phyloP scores from a whole-genome alignment of 2,888 invertebrate species.

The Dryocosmus kuriphilus region DNA sequence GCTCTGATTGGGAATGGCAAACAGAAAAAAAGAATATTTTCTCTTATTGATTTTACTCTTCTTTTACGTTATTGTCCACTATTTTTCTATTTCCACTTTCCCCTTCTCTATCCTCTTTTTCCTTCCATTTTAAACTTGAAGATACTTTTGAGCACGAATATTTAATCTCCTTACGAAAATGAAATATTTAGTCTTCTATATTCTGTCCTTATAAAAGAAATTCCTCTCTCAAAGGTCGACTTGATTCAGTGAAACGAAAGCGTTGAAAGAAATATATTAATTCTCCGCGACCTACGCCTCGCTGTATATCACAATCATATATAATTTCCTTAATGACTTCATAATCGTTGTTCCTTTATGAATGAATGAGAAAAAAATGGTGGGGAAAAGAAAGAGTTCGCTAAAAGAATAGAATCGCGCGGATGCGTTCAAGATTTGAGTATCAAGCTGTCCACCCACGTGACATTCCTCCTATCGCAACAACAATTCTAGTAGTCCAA shows the following conservation, averaged over 20 bases:
- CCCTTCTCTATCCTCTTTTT: no score
- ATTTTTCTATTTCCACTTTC: no score
- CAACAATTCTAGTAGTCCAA: neutral
- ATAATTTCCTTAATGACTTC: neutral
- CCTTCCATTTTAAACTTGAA: no score
- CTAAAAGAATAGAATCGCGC: neutral
- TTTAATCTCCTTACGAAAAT: neutral
- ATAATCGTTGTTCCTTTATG: neutral
- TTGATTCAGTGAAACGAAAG: neutral
- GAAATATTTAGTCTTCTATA: neutral
- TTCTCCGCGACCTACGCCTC: neutral
- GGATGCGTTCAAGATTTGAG: slow-evolving; percentile 52
- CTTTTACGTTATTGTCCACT: no score
- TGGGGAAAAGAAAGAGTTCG: neutral
- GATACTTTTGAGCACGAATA: no score
- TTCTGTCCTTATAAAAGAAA: neutral
- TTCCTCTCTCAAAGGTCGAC: neutral
- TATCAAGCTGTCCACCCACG: slow-evolving; percentile 55
- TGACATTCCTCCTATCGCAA: slow-evolving; percentile 6
- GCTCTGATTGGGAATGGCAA: no score
- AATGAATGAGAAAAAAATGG: neutral
- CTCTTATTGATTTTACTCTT: no score
- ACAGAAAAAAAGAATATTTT: no score
- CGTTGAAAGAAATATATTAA: neutral
- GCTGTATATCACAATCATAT: neutral